Conservation (phyloP, 2,113 vertebrate genomes). For the Corythaixoides concolor region DNA sequence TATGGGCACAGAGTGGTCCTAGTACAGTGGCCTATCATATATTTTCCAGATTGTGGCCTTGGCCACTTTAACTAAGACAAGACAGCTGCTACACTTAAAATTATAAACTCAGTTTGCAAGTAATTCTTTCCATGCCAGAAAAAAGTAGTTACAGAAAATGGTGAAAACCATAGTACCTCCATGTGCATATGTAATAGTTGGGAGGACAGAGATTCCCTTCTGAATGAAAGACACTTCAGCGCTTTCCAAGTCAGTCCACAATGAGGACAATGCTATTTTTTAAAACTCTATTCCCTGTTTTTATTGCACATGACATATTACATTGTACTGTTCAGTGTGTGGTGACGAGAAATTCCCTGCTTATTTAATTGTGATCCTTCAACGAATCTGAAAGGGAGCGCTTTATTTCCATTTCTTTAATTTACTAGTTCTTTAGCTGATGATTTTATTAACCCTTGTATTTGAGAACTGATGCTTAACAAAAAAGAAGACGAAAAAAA, state of each 20-base stretch:
- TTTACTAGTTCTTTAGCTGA: constrained; percentile 51
- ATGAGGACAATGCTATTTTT: background rate
- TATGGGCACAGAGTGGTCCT: background rate
- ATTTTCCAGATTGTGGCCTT: background rate
- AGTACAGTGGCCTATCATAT: background rate
- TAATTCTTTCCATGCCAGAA: background rate
- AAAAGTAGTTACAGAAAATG: background rate
- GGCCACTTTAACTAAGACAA: background rate
- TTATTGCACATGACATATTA: constrained; percentile 19
- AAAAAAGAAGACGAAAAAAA: constrained; percentile 10
- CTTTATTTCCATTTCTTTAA: constrained; percentile 64
- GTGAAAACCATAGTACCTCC: background rate
- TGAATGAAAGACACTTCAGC: background rate
- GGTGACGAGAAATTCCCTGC: constrained; percentile 16
- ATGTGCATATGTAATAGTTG: background rate
- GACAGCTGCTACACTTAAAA: background rate
- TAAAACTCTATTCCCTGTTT: background rate
- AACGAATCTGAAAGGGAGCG: constrained; percentile 47
- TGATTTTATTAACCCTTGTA: constrained; percentile 68
- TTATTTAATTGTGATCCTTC: constrained; percentile 68
- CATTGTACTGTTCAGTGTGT: background rate
- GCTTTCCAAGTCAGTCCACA: background rate
- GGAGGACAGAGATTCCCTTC: background rate
- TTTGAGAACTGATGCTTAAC: constrained; percentile 58
- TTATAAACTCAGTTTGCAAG: background rate